A percentile compares a stretch with the other conserved stretches of the same genome.
Conservation (phyloP, 2,113 vertebrate species). For the Cromileptes altivelis region DNA sequence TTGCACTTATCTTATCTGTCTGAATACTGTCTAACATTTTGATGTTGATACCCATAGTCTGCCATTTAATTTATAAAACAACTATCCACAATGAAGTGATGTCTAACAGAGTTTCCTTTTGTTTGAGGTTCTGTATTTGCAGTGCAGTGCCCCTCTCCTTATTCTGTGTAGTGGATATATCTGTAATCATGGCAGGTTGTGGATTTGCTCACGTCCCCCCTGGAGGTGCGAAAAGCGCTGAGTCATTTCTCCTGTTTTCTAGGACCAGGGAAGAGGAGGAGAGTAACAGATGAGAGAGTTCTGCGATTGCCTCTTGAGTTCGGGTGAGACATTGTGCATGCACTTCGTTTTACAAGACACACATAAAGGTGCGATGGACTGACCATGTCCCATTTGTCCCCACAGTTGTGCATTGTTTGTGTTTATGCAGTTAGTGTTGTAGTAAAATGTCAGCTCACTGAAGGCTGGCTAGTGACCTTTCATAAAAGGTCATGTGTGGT, state of each 20-base stretch:
- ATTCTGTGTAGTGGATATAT: not conserved
- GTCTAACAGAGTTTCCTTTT: not conserved
- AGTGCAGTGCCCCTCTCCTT: not conserved
- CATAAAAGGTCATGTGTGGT: constrained; percentile 25
- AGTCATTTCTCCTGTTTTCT: constrained; percentile 54
- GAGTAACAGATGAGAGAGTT: constrained; percentile 90
- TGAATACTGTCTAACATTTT: not conserved
- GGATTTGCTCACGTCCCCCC: constrained; percentile 16
- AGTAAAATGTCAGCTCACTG: constrained; percentile 53
- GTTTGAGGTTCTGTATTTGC: not conserved
- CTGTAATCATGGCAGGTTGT: constrained; percentile 28
- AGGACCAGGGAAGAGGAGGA: constrained; percentile 89
- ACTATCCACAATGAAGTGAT: not conserved
- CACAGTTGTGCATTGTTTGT: constrained; percentile 32
- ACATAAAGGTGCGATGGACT: constrained; percentile 19
- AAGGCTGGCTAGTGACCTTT: constrained; percentile 50
- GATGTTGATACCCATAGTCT: not conserved
- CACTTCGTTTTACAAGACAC: constrained; percentile 17
- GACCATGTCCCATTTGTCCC: constrained; percentile 22
- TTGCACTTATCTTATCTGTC: not conserved
- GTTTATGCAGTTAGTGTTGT: constrained; percentile 29
- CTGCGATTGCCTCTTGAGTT: constrained; percentile 91
- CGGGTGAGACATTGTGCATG: constrained; percentile 85
- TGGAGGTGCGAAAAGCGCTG: constrained; percentile 23
- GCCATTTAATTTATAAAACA: not conserved